Conservation (phyloP, 1,140 invertebrate species). For the Ostrea denselamellosa region DNA sequence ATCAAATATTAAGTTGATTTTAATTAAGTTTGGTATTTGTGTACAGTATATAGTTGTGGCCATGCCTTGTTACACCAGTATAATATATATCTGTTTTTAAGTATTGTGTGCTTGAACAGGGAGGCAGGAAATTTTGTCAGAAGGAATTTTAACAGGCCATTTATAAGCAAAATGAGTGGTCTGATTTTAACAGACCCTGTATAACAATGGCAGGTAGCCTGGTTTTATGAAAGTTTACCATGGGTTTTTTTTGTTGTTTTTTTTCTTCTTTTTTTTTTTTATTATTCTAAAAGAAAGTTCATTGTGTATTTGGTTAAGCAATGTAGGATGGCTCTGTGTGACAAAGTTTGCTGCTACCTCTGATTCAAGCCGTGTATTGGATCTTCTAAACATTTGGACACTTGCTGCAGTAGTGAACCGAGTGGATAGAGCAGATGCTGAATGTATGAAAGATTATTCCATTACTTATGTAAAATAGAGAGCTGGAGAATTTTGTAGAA, state of each 20-base stretch:
- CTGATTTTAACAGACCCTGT: background rate
- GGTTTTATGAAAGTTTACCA: conserved; percentile 9
- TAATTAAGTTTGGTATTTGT: conserved; percentile 14
- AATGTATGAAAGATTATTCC: conserved; percentile 36
- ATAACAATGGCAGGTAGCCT: background rate
- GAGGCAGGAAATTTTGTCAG: conserved; percentile 24
- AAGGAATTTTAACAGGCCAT: conserved; percentile 2
- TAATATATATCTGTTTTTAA: background rate
- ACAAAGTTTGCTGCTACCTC: background rate
- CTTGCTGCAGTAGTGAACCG: conserved; percentile 15
- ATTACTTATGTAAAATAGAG: conserved; percentile 43
- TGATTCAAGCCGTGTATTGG: background rate
- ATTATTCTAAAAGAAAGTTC: background rate
- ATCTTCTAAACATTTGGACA: conserved; percentile 32
- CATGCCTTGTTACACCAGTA: conserved; percentile 32
- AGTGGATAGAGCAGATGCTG: conserved; percentile 16
- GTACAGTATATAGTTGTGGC: conserved; percentile 26
- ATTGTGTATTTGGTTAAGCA: background rate
- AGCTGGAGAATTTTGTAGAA: conserved; percentile 42
- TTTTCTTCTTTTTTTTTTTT: no score
- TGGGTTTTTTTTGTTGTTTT: no score
- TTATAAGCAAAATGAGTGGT: background rate
- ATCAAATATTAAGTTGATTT: conserved; percentile 20
- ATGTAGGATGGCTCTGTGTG: background rate
- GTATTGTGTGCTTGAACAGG: background rate